Base-by-base conservation (phyloP, 2,113 vertebrate genomes). In the Callopanchax toddi region DNA sequence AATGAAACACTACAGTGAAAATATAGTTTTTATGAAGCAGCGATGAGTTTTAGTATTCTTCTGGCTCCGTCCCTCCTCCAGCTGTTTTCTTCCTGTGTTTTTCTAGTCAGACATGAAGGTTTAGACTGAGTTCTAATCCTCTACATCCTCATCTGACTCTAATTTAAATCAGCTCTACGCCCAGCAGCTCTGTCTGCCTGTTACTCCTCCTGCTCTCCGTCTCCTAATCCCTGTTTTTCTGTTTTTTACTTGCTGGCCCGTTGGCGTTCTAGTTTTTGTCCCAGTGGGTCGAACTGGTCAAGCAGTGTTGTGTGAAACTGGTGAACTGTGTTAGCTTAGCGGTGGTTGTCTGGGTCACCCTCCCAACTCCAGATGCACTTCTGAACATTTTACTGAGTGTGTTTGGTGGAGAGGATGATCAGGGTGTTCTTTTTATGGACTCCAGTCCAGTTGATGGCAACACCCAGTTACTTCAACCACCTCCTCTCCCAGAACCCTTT, bases 251-350 rank as follows among this genome's bases (percentile, higher is more conserved):
- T 39, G 12, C 25, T 49, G 25, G 32, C 40, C n/a, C 60, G 51
- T 32, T 57, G 45, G 45, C 73, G 78, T 72, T 48, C 1, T 9
- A 12, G 20, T 73, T 57, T 73, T 81, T 54, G 60, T 73, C 74
- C 60, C 60, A 11, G 32, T 53, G 73, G 59, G 63, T 56, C 39
- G 1, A 52, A 50, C 59, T 17, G 63, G 62, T 60, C 6, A 12
- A 16, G 56, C 79, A 59, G 65, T 66, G 43, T 25, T 55, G 79
- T 66, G 13, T 78, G 66, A 82, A 78, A 67, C 26, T 13, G 18
- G 21, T 53, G 36, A 68, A 48, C 20, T n/a, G 15, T n/a, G 15
- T 44, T 11, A 56, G 73, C 55, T 60, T 54, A 58, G 67, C 32
- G 13, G 1, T 5, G 48, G 37, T 36, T 23, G 25, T 7, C 68